A percentile compares a stretch with the other conserved stretches of the same genome.
Conservation (phyloP, 1,140 invertebrate genomes). For the Aethina tumida region DNA sequence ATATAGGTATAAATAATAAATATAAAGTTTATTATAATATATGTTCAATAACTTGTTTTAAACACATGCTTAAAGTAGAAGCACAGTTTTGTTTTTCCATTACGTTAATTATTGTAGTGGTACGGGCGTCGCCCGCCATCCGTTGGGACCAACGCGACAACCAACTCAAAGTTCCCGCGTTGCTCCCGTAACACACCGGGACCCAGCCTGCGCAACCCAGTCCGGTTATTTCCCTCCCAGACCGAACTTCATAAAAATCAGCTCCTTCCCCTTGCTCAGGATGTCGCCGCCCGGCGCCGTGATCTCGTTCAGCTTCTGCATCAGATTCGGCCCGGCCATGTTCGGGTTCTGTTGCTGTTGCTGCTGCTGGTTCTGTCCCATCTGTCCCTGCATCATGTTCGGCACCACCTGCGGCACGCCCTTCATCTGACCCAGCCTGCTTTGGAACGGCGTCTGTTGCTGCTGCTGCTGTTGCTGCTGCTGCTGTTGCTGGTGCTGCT, state of each 20-base stretch:
- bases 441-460: constrained; percentile 16
- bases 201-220: too few relatives aligned
- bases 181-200: too few relatives aligned
- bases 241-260: constrained; percentile 86
- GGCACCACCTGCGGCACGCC: constrained; percentile 52
- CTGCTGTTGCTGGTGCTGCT: constrained; percentile 23
- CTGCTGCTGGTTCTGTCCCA: constrained; percentile 32
- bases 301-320: constrained; percentile 75
- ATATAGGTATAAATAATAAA: too few relatives aligned
- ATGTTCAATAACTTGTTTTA: too few relatives aligned
- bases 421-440: constrained; percentile 25
- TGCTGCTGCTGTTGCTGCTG: constrained; percentile 27
- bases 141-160: constrained; percentile 8
- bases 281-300: constrained; percentile 72
- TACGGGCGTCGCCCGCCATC: background rate
- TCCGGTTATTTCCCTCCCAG: constrained; percentile 66
- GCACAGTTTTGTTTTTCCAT: too few relatives aligned
- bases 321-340: constrained; percentile 54
- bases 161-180: constrained; percentile 15
- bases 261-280: constrained; percentile 79
- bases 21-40: too few relatives aligned
- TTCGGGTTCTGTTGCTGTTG: constrained; percentile 36
- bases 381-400: constrained; percentile 39
- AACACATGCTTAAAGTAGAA: too few relatives aligned
- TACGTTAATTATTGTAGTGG: too few relatives aligned